Percentiles rank a stretch among this genome's conserved stretches.
Evolutionary conservation across 2,888 invertebrate species (phyloP).

Genomic region (Drosophila meridionalis): DNA sequence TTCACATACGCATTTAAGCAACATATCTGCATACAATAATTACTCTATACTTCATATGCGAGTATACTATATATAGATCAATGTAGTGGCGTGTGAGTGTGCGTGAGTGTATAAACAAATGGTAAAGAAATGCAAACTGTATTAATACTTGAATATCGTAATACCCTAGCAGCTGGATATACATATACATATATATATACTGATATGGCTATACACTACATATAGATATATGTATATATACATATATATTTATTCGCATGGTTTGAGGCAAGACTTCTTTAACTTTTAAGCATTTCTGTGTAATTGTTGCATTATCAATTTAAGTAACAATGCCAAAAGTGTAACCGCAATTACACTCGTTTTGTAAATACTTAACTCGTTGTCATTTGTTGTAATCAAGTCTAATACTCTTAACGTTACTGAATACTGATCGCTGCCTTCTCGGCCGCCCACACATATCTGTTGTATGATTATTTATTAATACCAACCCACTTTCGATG

Average conservation of each 20-base stretch:
- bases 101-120: slow-evolving; percentile 38
- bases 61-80: slow-evolving; percentile 30
- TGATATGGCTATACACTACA: slow-evolving; percentile 19
- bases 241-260: slow-evolving; percentile 63
- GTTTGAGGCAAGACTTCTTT: slow-evolving; percentile 80
- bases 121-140: slow-evolving; percentile 36
- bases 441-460: slow-evolving; percentile 39
- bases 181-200: slow-evolving; percentile 10
- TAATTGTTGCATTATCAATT: slow-evolving; percentile 63
- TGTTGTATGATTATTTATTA: slow-evolving; percentile 40
- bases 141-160: slow-evolving; percentile 63
- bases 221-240: slow-evolving; percentile 3
- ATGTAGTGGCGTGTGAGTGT: slow-evolving; percentile 52
- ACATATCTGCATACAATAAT: slow-evolving; percentile 20
- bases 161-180: slow-evolving; percentile 61
- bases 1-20: slow-evolving; percentile 25
- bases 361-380: slow-evolving; percentile 71
- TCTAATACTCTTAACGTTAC: slow-evolving; percentile 34
- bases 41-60: slow-evolving; percentile 18
- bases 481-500: background rate
- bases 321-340: slow-evolving; percentile 71
- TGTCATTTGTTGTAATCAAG: slow-evolving; percentile 72
- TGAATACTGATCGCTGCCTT: background rate
- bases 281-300: slow-evolving; percentile 69
- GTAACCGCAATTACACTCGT: slow-evolving; percentile 60